Base-by-base conservation (phyloP, 2,797 vertebrate species). In the Xyrichtys novacula region DNA sequence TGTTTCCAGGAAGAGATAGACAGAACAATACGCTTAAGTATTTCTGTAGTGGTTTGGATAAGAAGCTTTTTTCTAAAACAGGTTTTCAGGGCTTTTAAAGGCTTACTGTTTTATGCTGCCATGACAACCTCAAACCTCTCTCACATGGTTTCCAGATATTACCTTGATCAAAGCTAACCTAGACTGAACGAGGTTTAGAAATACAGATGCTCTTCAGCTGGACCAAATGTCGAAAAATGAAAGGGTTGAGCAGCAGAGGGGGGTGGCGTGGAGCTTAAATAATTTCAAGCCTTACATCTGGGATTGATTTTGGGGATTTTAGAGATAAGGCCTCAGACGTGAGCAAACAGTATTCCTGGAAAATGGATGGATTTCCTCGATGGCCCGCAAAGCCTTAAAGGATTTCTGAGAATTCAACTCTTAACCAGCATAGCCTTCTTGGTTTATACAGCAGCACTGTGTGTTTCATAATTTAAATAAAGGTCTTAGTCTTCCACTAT, bases 281-380 rank as follows among this genome's bases (percentile, higher is more conserved):
- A 23, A 84, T 81, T 74, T 81, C 56, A 71, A 80, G 71, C 71
- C 50, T 83, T 52, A 73, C 79, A 70, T 80, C 71, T 70, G 56
- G 46, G 71, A 82, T 78, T 85, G 74, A 81, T 78, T 85, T 58
- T 14, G 55, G 81, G 73, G 79, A 85, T 81, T 86, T 74, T 5
- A 48, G 47, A 81, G 78, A 74, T 78, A 72, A 76, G 65, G 22
- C 59, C 58, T 74, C 36, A 43, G 68, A 79, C 43, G 32, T 60
- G 57, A 76, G 81, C 42, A 71, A 84, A 71, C 75, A 59, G 39
- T 46, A 62, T 77, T 60, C 67, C 57, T 60, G 50, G 81, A 82
- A 83, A 80, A 75, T 59, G 34, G 77, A 65, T 20, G 12, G 48
- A 74, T 82, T 84, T 72, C 57, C 71, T 42, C 49, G 34, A 63